Evolutionary conservation across 2,113 vertebrate species (phyloP).

Genomic region (Lophochroa leadbeateri): DNA sequence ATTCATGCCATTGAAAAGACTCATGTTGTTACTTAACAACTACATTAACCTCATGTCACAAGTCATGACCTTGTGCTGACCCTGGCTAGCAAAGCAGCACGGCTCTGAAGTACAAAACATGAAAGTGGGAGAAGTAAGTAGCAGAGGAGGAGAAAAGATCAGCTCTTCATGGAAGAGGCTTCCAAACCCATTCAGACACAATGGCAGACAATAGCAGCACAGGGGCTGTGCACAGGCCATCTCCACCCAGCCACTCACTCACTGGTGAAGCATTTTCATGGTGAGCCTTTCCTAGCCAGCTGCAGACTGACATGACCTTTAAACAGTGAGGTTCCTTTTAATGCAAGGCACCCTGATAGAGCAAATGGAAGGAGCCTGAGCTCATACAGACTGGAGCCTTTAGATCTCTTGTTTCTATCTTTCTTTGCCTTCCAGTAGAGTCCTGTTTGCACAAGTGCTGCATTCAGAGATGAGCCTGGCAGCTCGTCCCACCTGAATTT

Average conservation of each 20-base stretch:
- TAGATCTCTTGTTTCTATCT: neutral
- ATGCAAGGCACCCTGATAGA: neutral
- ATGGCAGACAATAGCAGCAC: constrained; percentile 13
- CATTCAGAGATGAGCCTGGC: neutral
- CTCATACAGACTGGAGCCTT: neutral
- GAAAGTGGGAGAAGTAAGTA: constrained; percentile 23
- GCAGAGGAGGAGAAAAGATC: constrained; percentile 31
- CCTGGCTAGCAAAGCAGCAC: constrained; percentile 32
- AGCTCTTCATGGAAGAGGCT: neutral
- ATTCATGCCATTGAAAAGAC: constrained; percentile 28
- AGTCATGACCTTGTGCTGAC: constrained; percentile 71
- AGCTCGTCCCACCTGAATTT: neutral
- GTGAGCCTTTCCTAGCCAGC: constrained; percentile 29
- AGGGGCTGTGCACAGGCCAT: constrained; percentile 10
- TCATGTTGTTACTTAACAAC: constrained; percentile 57
- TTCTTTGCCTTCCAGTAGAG: neutral
- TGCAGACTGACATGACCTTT: neutral
- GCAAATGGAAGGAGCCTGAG: neutral
- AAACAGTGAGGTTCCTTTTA: neutral
- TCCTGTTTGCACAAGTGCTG: neutral
- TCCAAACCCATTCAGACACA: neutral
- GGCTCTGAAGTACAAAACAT: constrained; percentile 46
- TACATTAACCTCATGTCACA: constrained; percentile 53
- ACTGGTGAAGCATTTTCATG: neutral
- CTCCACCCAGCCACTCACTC: constrained; percentile 29